phyloP scores from a whole-genome alignment of 2,888 invertebrate species.

The Mimachlamys varia region DNA sequence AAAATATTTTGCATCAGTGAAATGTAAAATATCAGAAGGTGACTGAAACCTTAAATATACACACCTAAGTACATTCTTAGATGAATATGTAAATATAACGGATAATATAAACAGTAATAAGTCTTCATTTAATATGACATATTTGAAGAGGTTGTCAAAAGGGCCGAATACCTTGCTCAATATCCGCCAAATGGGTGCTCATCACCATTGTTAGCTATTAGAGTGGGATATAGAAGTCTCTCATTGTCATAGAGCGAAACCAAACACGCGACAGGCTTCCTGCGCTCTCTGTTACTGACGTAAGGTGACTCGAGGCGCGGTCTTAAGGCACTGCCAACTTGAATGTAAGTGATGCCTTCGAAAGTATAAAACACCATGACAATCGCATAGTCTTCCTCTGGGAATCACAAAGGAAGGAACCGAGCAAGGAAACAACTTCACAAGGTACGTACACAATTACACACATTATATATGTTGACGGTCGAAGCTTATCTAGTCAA shows the following conservation, averaged over 20 bases:
- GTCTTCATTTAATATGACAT: conserved; percentile 7
- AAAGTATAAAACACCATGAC: background rate
- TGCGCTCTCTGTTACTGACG: background rate
- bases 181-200: conserved; percentile 9
- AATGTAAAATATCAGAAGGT: background rate
- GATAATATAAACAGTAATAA: background rate
- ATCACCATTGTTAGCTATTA: background rate
- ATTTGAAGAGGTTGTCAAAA: conserved; percentile 15
- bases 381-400: background rate
- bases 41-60: background rate
- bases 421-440: conserved; percentile 6
- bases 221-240: background rate
- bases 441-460: background rate
- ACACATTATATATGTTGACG: background rate
- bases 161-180: background rate
- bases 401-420: background rate
- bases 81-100: background rate
- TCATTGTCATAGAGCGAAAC: background rate
- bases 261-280: background rate
- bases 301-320: background rate
- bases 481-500: background rate
- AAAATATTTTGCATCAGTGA: background rate
- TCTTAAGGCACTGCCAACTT: background rate
- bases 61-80: background rate
- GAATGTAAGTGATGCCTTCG: background rate